A percentile compares a stretch with the other conserved stretches of the same genome.
phyloP scores from a whole-genome alignment of 1,140 invertebrate genomes.

The Pachyrhynchus sulphureomaculatus region DNA sequence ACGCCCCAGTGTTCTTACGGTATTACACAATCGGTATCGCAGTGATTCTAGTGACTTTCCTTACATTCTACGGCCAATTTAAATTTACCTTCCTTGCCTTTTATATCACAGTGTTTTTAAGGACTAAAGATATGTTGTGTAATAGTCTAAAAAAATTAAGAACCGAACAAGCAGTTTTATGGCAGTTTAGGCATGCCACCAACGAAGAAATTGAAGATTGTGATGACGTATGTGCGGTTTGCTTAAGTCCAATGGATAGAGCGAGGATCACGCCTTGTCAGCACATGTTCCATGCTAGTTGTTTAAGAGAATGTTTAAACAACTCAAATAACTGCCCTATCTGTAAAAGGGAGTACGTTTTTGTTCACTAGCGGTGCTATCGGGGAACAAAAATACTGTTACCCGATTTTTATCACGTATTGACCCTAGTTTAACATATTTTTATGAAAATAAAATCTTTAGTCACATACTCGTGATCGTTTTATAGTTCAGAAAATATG shows the following conservation, averaged over 20 bases:
- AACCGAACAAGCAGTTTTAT: conserved; percentile 61
- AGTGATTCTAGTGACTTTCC: conserved; percentile 55
- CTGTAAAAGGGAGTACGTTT: conserved; percentile 62
- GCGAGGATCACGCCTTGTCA: conserved; percentile 74
- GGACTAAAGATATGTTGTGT: conserved; percentile 60
- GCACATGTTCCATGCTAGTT: conserved; percentile 76
- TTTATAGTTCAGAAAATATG: too few species aligned
- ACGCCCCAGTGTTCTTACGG: conserved; percentile 64
- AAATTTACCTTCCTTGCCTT: conserved; percentile 59
- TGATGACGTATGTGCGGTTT: conserved; percentile 77
- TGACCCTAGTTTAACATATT: too few species aligned
- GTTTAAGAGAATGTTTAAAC: conserved; percentile 68
- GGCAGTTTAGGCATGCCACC: conserved; percentile 65
- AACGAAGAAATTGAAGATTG: conserved; percentile 63
- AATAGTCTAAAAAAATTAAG: conserved; percentile 58
- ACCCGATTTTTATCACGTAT: too few species aligned
- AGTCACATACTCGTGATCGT: too few species aligned
- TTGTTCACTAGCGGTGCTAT: conserved; percentile 37
- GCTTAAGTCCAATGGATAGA: conserved; percentile 65
- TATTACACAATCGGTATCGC: conserved; percentile 59
- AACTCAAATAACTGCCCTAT: conserved; percentile 70
- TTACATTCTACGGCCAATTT: conserved; percentile 59
- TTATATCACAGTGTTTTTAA: conserved; percentile 70
- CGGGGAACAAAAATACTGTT: not conserved
- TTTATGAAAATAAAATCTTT: too few species aligned